Evolutionary conservation across 2,797 vertebrate genomes (phyloP).

Genomic region (Cossypha dichroa): DNA sequence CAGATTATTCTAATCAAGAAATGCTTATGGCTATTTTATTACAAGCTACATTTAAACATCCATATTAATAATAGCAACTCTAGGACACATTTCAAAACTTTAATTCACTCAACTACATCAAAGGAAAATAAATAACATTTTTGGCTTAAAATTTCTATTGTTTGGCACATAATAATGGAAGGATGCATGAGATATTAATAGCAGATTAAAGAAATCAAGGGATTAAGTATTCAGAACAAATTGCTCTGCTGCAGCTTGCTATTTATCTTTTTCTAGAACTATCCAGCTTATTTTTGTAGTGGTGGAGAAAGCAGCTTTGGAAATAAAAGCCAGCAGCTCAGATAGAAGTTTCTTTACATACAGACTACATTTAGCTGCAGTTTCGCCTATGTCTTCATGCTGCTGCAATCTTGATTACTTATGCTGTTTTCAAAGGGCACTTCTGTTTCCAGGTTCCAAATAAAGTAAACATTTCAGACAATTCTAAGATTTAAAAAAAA

Average conservation of each 20-base stretch:
- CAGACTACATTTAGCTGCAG: background rate
- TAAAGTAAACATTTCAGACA: background rate
- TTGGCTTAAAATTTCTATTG: background rate
- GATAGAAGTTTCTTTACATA: background rate
- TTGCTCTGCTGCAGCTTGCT: background rate
- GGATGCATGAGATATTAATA: background rate
- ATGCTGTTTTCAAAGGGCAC: background rate
- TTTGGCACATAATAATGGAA: background rate
- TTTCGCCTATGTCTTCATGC: background rate
- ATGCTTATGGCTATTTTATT: background rate
- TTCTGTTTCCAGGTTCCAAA: background rate
- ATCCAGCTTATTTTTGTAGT: background rate
- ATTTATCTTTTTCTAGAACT: background rate
- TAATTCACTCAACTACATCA: background rate
- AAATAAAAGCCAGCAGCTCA: background rate
- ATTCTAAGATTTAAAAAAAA: background rate
- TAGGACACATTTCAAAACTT: background rate
- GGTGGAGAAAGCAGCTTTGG: background rate
- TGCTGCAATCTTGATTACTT: background rate
- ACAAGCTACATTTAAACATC: background rate
- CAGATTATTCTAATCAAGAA: constrained; percentile 17
- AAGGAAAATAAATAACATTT: constrained; percentile 6
- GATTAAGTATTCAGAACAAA: background rate
- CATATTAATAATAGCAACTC: background rate
- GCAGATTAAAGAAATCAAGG: background rate